Percentiles rank a stretch among this genome's conserved stretches.
These are phyloP conservation scores for Dissostichus mawsoni DNA, from an alignment of 2,113 vertebrate species.

Conservation along the genomic window DNA sequence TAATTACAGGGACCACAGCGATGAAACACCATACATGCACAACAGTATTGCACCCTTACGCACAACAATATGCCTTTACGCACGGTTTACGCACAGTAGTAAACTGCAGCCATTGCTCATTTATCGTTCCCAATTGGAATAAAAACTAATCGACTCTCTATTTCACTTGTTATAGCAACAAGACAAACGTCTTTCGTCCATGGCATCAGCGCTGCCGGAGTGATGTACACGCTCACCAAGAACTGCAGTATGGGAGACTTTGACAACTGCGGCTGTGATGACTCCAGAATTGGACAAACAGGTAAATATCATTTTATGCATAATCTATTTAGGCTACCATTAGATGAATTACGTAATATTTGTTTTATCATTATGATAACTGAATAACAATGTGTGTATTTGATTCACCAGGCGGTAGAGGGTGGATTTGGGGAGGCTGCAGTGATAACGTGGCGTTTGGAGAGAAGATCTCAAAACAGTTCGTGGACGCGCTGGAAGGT, in stretches of 20 bases:
- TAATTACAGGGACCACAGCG: not conserved
- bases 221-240: constrained; percentile 95
- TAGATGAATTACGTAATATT: not conserved
- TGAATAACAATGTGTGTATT: not conserved
- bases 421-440: constrained; percentile 99
- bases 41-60: not conserved
- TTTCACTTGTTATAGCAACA: constrained; percentile 85
- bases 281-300: constrained; percentile 90
- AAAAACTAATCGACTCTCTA: not conserved
- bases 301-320: constrained; percentile 76
- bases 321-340: not conserved
- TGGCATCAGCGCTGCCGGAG: constrained; percentile 95
- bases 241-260: constrained; percentile 98
- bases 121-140: not conserved
- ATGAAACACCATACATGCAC: not conserved
- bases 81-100: constrained; percentile 19
- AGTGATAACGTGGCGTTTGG: constrained; percentile 96
- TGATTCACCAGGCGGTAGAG: constrained; percentile 87
- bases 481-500: constrained; percentile 94
- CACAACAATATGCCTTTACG: constrained; percentile 15
- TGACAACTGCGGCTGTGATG: constrained; percentile 95
- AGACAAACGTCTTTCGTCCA: constrained; percentile 95
- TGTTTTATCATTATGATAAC: no score
- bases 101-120: not conserved
- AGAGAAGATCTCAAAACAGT: constrained; percentile 93